phyloP scores from a whole-genome alignment of 2,888 invertebrate species.

The Choreutis nemorana region DNA sequence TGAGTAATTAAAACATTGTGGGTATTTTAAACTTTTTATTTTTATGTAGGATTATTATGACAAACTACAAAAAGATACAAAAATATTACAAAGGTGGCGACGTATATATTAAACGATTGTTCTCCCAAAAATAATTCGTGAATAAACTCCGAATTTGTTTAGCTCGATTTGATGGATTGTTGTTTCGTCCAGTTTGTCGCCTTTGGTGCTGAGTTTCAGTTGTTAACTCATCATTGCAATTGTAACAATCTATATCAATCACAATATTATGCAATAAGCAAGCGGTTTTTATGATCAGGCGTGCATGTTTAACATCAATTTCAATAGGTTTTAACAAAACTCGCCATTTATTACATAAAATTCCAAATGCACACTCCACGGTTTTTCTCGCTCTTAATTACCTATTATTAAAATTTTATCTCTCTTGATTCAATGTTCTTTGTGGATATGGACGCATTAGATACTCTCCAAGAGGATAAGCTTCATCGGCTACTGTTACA shows the following conservation, averaged over 20 bases:
- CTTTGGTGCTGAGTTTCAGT: slow-evolving; percentile 12
- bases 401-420: slow-evolving; percentile 15
- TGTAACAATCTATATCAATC: slow-evolving; percentile 14
- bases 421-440: slow-evolving; percentile 12
- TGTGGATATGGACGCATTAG: slow-evolving; percentile 12
- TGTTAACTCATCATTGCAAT: slow-evolving; percentile 10
- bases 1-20: slow-evolving; percentile 12
- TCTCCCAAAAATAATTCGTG: slow-evolving; percentile 14
- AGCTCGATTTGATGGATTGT: slow-evolving; percentile 15
- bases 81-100: slow-evolving; percentile 8
- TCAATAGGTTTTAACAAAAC: slow-evolving; percentile 13
- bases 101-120: slow-evolving; percentile 14
- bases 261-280: slow-evolving; percentile 17
- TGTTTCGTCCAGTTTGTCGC: slow-evolving; percentile 15
- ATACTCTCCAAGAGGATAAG: slow-evolving; percentile 14
- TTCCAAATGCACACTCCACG: slow-evolving; percentile 18
- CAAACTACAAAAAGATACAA: slow-evolving; percentile 10
- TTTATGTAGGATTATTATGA: neutral
- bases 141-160: slow-evolving; percentile 13
- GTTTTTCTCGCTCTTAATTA: slow-evolving; percentile 16
- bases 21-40: slow-evolving; percentile 13
- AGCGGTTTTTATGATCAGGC: slow-evolving; percentile 13
- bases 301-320: slow-evolving; percentile 15
- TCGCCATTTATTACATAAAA: slow-evolving; percentile 10
- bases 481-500: slow-evolving; percentile 19